A percentile compares a stretch with the other conserved stretches of the same genome.
phyloP scores from a whole-genome alignment of 2,797 vertebrate genomes.

The Rhabdomys pumilio region DNA sequence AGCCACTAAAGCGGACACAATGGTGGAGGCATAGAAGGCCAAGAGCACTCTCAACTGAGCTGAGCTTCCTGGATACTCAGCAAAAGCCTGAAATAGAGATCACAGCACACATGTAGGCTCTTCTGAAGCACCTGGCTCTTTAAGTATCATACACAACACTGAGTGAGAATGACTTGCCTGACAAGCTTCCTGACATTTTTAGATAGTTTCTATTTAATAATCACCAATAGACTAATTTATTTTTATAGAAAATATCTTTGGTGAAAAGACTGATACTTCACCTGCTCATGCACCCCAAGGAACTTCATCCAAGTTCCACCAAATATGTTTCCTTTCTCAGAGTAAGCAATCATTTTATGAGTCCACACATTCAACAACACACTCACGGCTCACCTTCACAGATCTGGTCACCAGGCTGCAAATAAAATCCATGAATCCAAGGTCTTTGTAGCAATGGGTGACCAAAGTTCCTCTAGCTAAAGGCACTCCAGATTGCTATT shows the following conservation, averaged over 20 bases:
- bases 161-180: not conserved
- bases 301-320: not conserved
- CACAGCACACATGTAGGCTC: not conserved
- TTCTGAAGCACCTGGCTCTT: not conserved
- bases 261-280: not conserved
- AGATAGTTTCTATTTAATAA: not conserved
- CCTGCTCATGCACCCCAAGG: not conserved
- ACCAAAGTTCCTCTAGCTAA: slow-evolving; percentile 94
- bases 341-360: not conserved
- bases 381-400: slow-evolving; percentile 91
- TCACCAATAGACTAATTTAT: slow-evolving; percentile 43
- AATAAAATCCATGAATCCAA: slow-evolving; percentile 98
- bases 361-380: not conserved
- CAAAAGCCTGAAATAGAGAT: slow-evolving; percentile 90
- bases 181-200: not conserved
- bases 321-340: not conserved
- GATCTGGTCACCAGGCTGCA: slow-evolving; percentile 94
- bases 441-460: slow-evolving; percentile 96
- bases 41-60: slow-evolving; percentile 95
- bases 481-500: slow-evolving; percentile 95
- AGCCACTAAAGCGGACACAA: slow-evolving; percentile 93
- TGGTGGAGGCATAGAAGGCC: slow-evolving; percentile 95
- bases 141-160: not conserved
- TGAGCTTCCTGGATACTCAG: slow-evolving; percentile 86
- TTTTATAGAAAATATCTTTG: slow-evolving; percentile 29